Conservation (phyloP, 2,113 vertebrate species). For the Scolopax mira region DNA sequence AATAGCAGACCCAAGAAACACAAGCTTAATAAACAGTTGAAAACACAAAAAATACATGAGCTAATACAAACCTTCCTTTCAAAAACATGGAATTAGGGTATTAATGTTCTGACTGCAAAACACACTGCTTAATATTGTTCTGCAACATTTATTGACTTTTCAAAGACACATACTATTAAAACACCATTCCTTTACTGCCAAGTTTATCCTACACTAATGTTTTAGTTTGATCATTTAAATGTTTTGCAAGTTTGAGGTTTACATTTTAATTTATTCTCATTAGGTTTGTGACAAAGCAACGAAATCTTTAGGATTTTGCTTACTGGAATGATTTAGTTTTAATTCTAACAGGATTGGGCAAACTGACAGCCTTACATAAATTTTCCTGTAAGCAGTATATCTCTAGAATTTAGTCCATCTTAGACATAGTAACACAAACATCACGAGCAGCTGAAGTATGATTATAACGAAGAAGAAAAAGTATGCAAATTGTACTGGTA, state of each 20-base stretch:
- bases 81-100: conserved; percentile 9
- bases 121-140: conserved; percentile 22
- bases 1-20: neutral
- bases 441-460: neutral
- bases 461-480: conserved; percentile 12
- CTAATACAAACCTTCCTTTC: neutral
- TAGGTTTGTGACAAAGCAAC: conserved; percentile 8
- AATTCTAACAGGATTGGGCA: conserved; percentile 54
- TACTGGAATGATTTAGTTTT: conserved; percentile 29
- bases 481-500: neutral
- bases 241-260: conserved; percentile 34
- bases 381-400: conserved; percentile 4
- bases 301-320: conserved; percentile 55
- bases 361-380: conserved; percentile 57
- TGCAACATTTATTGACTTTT: conserved; percentile 54
- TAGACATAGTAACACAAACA: conserved; percentile 19
- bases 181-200: neutral
- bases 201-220: conserved; percentile 23
- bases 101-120: conserved; percentile 17
- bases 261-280: conserved; percentile 56
- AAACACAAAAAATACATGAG: neutral
- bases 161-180: conserved; percentile 6
- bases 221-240: conserved; percentile 51
- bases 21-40: conserved; percentile 47
- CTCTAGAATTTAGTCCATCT: neutral